Conservation (phyloP, 2,888 invertebrate species). For the Eretmocerus hayati region DNA sequence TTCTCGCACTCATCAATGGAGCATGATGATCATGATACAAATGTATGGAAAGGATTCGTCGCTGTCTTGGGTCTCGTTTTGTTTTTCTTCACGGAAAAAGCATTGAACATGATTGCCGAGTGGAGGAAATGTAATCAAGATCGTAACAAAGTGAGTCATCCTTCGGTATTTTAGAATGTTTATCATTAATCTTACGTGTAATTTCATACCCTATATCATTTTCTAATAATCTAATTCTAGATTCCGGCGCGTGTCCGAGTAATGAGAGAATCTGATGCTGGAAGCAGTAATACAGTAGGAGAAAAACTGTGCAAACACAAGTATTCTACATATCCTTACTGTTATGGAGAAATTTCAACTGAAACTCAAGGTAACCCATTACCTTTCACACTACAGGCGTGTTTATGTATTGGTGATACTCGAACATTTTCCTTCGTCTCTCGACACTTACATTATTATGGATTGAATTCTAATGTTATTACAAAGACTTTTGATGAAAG, state of each 20-base stretch:
- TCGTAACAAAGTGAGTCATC: constrained; percentile 54
- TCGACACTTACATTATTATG: too few relatives aligned
- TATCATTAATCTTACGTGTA: background rate
- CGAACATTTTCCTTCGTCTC: too few relatives aligned
- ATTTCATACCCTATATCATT: background rate
- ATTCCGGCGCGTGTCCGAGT: constrained; percentile 66
- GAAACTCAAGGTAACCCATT: constrained; percentile 58
- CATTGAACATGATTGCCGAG: constrained; percentile 70
- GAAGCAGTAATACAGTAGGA: constrained; percentile 48
- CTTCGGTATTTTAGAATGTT: constrained; percentile 29
- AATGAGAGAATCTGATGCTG: constrained; percentile 60
- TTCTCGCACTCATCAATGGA: constrained; percentile 24
- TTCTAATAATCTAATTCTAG: constrained; percentile 27
- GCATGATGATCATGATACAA: constrained; percentile 55
- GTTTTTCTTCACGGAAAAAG: constrained; percentile 84
- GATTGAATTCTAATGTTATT: too few relatives aligned
- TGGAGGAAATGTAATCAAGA: constrained; percentile 72
- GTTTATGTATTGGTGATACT: too few relatives aligned
- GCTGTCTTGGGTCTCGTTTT: constrained; percentile 77
- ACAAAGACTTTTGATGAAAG: background rate
- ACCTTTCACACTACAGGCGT: too few relatives aligned
- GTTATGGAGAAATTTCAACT: constrained; percentile 76
- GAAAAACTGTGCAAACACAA: constrained; percentile 78
- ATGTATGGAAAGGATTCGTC: constrained; percentile 80
- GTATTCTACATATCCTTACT: constrained; percentile 83